A percentile compares a stretch with the other conserved stretches of the same genome.
These are phyloP conservation scores for Agrotis puta DNA, from an alignment of 2,888 invertebrate genomes.

Conservation along the genomic window DNA sequence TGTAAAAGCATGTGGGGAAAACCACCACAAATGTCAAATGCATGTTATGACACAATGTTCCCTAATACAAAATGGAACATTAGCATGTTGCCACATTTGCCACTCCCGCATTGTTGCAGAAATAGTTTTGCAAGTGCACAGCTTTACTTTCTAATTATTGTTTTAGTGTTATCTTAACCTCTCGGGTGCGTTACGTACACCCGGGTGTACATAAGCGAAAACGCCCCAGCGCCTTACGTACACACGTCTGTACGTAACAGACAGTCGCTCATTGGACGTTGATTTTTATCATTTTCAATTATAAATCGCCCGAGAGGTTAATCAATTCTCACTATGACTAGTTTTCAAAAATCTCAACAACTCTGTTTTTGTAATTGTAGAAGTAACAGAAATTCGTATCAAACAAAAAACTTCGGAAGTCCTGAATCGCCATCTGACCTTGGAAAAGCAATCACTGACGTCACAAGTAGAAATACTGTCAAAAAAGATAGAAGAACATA, in stretches of 20 bases:
- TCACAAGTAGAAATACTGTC: constrained; percentile 76
- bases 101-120: not conserved
- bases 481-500: constrained; percentile 73
- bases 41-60: not conserved
- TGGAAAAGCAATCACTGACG: constrained; percentile 73
- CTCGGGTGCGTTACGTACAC: too few relatives aligned
- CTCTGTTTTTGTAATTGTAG: constrained; percentile 65
- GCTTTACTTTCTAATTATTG: too few relatives aligned
- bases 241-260: too few relatives aligned
- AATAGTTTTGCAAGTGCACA: not conserved
- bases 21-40: too few relatives aligned
- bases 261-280: too few relatives aligned
- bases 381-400: constrained; percentile 69
- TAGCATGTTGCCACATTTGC: not conserved
- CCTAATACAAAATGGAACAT: not conserved
- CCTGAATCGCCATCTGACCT: constrained; percentile 64
- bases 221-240: too few relatives aligned
- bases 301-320: too few relatives aligned
- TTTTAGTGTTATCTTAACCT: too few relatives aligned
- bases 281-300: too few relatives aligned
- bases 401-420: constrained; percentile 72
- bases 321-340: not conserved
- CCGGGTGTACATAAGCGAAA: too few relatives aligned
- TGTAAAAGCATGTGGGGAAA: not conserved
- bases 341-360: not conserved